These are phyloP conservation scores for Hexactinellida sp. DNA, from an alignment of 37 sponge, comb jelly and placozoan species.

Conservation along the genomic window DNA sequence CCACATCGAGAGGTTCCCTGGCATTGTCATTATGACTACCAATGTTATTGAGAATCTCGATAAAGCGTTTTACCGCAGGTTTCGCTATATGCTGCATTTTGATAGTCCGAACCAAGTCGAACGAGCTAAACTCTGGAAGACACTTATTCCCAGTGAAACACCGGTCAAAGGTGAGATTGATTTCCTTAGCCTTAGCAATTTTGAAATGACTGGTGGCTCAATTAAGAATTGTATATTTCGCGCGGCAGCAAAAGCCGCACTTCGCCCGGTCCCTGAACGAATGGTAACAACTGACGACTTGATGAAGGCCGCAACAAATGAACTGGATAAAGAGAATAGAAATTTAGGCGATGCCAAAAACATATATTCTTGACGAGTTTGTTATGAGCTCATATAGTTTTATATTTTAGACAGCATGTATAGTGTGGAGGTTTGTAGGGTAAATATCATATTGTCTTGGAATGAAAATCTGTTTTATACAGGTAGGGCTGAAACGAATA, in stretches of 20 bases:
- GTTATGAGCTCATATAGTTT: too few relatives aligned
- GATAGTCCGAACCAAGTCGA: constrained; percentile 30
- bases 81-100: constrained; percentile 54
- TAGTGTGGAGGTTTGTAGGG: neutral
- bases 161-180: constrained; percentile 52
- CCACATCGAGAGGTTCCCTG: constrained; percentile 68
- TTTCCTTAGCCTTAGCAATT: constrained; percentile 28
- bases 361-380: neutral
- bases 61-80: constrained; percentile 62
- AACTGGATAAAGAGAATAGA: constrained; percentile 36
- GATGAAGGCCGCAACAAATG: constrained; percentile 47
- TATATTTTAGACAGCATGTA: neutral
- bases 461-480: neutral
- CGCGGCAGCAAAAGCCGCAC: constrained; percentile 57
- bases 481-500: too few relatives aligned
- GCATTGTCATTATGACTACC: constrained; percentile 70
- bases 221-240: constrained; percentile 53
- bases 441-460: neutral
- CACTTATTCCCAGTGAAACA: constrained; percentile 53
- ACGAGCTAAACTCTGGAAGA: constrained; percentile 52
- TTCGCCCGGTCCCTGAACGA: constrained; percentile 29
- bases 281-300: constrained; percentile 40
- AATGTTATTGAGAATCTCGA: constrained; percentile 78
- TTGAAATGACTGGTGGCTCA: constrained; percentile 68
- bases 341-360: constrained; percentile 21